Conservation (phyloP, 2,113 vertebrate genomes). For the Tachysurus fulvidraco region DNA sequence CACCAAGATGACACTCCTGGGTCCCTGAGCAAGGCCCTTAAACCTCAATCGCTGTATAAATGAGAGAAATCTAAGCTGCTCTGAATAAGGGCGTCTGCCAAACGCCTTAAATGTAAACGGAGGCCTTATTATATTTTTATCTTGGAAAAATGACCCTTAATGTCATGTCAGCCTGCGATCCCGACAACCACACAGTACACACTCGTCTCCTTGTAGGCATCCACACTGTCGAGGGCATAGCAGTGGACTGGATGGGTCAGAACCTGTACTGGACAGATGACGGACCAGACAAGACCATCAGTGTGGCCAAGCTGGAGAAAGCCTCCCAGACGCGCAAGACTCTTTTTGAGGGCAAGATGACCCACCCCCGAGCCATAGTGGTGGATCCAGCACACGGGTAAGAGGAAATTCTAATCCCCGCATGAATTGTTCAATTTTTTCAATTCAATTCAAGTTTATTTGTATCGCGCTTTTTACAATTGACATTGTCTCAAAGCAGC, state of each 20-base stretch:
- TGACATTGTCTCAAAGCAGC: too few relatives aligned
- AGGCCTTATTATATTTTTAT: not conserved
- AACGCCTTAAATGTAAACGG: too few relatives aligned
- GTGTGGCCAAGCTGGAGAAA: conserved; percentile 91
- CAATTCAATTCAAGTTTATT: too few relatives aligned
- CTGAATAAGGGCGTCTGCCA: too few relatives aligned
- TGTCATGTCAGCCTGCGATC: not conserved
- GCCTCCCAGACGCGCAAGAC: conserved; percentile 92
- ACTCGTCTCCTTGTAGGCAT: conserved; percentile 74
- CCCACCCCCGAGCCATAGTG: conserved; percentile 91
- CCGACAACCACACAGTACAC: not conserved
- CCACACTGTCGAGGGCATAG: conserved; percentile 93
- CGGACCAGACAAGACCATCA: conserved; percentile 95
- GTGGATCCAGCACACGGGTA: conserved; percentile 93
- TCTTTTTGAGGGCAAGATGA: conserved; percentile 94
- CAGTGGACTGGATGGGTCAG: conserved; percentile 97
- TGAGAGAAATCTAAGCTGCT: too few relatives aligned
- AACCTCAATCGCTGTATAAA: too few relatives aligned
- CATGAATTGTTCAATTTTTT: not conserved
- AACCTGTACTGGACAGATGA: conserved; percentile 98
- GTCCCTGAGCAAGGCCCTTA: too few relatives aligned
- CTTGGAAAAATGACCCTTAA: not conserved
- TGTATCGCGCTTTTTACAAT: too few relatives aligned
- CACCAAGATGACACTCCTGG: too few relatives aligned
- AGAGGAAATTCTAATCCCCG: conserved; percentile 43